Evolutionary conservation across 2,113 vertebrate genomes (phyloP), one percentile per base, ranked within the genome.

Genomic region (Campylomormyrus tamandua): DNA sequence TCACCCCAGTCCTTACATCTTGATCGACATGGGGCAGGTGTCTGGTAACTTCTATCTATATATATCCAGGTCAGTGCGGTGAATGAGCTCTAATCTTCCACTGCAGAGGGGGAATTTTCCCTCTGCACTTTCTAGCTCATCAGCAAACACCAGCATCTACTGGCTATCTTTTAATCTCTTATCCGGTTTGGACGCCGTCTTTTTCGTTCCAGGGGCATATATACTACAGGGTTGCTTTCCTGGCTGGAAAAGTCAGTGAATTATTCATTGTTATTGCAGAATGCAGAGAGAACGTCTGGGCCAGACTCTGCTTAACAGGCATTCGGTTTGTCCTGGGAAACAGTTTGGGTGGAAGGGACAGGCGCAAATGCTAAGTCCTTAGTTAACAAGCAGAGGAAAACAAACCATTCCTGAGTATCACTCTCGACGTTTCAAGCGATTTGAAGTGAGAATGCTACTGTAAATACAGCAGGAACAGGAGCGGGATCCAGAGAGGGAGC

Each of bases 1-100:
- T 77, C 35, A 27, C 89, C 19, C 56, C 35, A 24, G 35, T 6
- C 52, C 53, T 42, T 58, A 52, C 39, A 17, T 85, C 58, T 31
- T 89, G 89, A 89, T 46, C 10, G 89, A 84, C 89, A 85, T 9
- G 24, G 52, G 11, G 53, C 89, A 89, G 89, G 39, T 89, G 89
- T n/a, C 42, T 58, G 13, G 50, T 58, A 48, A 83, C 10, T 39
- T 27, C 13, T 15, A 3, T 84, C 89, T 89, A 89, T 89, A 84
- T 89, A 84, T 89, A 58, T 39, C 49, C 9, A 53, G 74, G 77
- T 39, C 49, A 84, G 42, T 15, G 39, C 21, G 1, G 80, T 58
- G 89, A n/a, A 5, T 4, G 10, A 21, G 9, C 31, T 3, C 24
- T 21, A 80, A 83, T 10, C 17, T 39, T 19, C 46, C 31, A 35